phyloP scores from a whole-genome alignment of 2,113 vertebrate species.

The Neopipo cinnamomea region DNA sequence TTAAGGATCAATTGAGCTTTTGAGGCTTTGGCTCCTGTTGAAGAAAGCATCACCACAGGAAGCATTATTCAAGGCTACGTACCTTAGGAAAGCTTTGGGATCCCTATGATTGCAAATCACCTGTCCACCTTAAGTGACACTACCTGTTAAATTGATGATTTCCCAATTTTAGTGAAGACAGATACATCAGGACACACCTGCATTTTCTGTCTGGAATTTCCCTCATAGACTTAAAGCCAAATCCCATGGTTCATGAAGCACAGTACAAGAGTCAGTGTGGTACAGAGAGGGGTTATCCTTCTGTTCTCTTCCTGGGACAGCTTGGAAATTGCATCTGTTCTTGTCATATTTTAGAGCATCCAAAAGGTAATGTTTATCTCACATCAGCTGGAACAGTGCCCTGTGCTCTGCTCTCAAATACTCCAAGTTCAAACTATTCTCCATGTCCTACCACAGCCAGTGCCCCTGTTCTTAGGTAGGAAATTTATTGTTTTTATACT shows the following conservation, averaged over 20 bases:
- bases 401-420: neutral
- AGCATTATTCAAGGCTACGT: accelerated
- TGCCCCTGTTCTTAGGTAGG: neutral
- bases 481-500: neutral
- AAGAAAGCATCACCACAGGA: neutral
- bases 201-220: neutral
- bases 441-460: neutral
- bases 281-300: neutral
- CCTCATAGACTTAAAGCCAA: neutral
- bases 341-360: neutral
- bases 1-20: neutral
- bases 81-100: neutral
- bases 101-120: neutral
- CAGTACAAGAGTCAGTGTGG: neutral
- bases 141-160: neutral
- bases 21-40: neutral
- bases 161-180: neutral
- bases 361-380: neutral
- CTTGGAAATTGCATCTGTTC: neutral
- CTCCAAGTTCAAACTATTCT: neutral
- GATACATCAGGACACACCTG: neutral
- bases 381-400: neutral
- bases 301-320: neutral
- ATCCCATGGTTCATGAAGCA: neutral
- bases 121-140: neutral